Percentiles rank a stretch among this genome's conserved stretches.
Evolutionary conservation across 2,113 vertebrate species (phyloP).

Genomic region (Jacana jacana): DNA sequence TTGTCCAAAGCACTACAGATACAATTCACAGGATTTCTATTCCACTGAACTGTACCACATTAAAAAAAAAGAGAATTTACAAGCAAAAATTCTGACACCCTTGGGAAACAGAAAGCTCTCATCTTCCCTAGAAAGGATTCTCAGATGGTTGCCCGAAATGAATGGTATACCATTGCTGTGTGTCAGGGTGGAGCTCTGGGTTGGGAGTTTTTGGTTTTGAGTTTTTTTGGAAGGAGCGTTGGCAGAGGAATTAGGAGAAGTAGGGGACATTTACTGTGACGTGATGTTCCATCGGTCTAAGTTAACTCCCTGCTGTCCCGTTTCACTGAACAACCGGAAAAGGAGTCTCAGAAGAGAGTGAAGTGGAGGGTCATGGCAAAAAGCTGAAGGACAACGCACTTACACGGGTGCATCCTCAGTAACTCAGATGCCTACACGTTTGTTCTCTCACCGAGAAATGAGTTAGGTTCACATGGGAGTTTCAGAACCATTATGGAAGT

Average conservation of each 20-base stretch:
- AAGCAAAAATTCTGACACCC: not conserved
- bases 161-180: not conserved
- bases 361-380: conserved; percentile 14
- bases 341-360: not conserved
- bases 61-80: not conserved
- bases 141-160: not conserved
- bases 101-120: not conserved
- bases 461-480: conserved; percentile 13
- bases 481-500: conserved; percentile 63
- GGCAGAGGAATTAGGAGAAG: not conserved
- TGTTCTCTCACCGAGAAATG: conserved; percentile 43
- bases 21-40: conserved; percentile 3
- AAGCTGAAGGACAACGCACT: not conserved
- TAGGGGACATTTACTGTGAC: not conserved
- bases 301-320: not conserved
- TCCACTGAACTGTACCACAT: conserved; percentile 12
- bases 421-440: not conserved
- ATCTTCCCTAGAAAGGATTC: not conserved
- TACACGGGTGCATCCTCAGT: conserved; percentile 26
- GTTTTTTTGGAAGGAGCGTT: not conserved
- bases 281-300: not conserved
- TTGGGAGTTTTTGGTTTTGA: not conserved
- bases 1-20: conserved; percentile 27
- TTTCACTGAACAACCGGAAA: not conserved
- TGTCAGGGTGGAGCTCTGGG: not conserved